A percentile compares a stretch with the other conserved stretches of the same genome.
Conservation (phyloP, 1,140 invertebrate genomes). For the Coenobita brevimanus region DNA sequence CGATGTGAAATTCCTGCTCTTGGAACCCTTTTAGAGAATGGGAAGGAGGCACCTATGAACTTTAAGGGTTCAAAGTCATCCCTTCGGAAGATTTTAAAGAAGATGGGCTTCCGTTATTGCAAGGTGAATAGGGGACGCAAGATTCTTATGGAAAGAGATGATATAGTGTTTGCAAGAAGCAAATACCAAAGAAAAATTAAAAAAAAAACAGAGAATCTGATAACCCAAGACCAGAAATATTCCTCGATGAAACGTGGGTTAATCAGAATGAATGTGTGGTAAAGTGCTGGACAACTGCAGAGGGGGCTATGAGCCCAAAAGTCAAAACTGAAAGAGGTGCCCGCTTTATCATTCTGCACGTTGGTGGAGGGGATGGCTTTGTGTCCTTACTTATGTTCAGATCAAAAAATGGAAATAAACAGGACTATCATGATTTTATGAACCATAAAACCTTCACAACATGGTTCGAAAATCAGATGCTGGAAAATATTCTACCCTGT, state of each 20-base stretch:
- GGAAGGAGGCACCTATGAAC: constrained; percentile 8
- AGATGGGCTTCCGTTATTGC: neutral
- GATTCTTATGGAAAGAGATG: constrained; percentile 12
- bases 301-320: neutral
- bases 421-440: constrained; percentile 1
- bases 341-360: no score
- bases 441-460: neutral
- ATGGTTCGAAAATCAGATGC: neutral
- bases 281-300: neutral
- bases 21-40: neutral
- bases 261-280: neutral
- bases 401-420: constrained; percentile 14
- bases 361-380: constrained; percentile 6
- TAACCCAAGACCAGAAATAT: constrained; percentile 17
- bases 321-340: neutral
- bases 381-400: constrained; percentile 8
- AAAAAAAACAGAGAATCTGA: neutral
- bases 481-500: neutral
- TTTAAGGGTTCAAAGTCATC: neutral
- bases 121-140: neutral
- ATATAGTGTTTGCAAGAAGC: neutral
- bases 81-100: neutral
- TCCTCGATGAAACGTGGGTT: constrained; percentile 4
- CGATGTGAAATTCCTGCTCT: constrained; percentile 4
- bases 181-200: neutral